Evolutionary conservation across 1,140 invertebrate genomes (phyloP), one percentile per base, ranked within the genome.

Genomic region (Papilio xuthus): DNA sequence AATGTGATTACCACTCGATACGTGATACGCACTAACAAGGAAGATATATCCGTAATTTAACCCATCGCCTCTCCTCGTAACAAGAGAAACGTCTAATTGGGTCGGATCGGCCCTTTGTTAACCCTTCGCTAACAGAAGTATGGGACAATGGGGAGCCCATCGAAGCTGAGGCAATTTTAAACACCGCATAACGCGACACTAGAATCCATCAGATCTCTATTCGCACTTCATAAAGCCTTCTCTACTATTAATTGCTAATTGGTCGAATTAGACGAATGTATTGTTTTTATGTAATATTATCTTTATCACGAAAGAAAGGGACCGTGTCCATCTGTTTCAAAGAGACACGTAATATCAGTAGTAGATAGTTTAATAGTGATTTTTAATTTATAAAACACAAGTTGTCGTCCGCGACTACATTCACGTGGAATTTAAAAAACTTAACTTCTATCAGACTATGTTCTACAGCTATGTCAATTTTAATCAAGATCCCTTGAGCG

Each of bases 21-120:
- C 74, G 74, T 41, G 74, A 63, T 76, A 63, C 53, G 56, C 32
- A 42, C 74, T 76, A 76, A 76, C 74, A 76, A 76, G 74, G 28
- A 63, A 63, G 53, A 76, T 60, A 63, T 63, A 41, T 60, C 8
- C 53, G 74, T 32, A 76, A 76, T 76, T 60, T 37, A 63, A 76
- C 74, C 50, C 53, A 67, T 53, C 26, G 32, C 53, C 32, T 32
- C 50, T 76, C 74, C 74, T 56, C 69, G 73, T 80, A 80, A 77
- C 75, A 69, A 77, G 74, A 80, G 79, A 72, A 77, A 77, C 74
- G 67, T 80, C 74, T 80, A 80, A 80, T 80, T 80, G 79, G 79
- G 79, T 80, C 79, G 75, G 69, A 77, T 80, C 74, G 67, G 50
- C 74, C 73, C 74, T 79, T 79, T 77, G 74, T 76, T 75, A 75